Evolutionary conservation across 2,113 vertebrate species (phyloP).

Genomic region (Oryzias celebensis): DNA sequence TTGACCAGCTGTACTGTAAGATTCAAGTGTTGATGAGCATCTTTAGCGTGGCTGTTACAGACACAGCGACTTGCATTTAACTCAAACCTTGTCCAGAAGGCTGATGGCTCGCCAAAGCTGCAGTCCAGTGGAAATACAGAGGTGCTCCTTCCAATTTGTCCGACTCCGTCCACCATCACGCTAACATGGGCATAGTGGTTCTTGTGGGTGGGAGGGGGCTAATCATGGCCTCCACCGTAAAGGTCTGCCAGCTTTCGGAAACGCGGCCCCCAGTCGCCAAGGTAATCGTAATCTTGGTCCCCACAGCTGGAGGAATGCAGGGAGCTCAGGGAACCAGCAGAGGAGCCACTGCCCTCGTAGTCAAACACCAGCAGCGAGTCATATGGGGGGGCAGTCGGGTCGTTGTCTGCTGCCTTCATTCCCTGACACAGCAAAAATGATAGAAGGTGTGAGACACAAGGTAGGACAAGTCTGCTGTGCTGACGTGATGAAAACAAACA

Average conservation of each 20-base stretch:
- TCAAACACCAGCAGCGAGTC: constrained; percentile 69
- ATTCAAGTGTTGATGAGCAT: constrained; percentile 99
- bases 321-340: constrained; percentile 94
- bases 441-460: background rate
- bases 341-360: constrained; percentile 96
- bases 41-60: constrained; percentile 74
- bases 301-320: constrained; percentile 93
- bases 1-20: constrained; percentile 99
- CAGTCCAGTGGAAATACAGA: constrained; percentile 81
- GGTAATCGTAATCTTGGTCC: constrained; percentile 98
- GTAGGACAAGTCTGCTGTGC: background rate
- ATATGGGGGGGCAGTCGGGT: constrained; percentile 94
- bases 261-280: constrained; percentile 96
- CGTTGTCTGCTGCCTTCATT: constrained; percentile 94
- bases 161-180: constrained; percentile 12
- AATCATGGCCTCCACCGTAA: constrained; percentile 94
- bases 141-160: constrained; percentile 50
- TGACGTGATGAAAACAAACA: background rate
- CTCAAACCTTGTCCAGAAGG: constrained; percentile 37
- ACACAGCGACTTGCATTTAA: constrained; percentile 3
- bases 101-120: constrained; percentile 31
- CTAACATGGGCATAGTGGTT: constrained; percentile 1
- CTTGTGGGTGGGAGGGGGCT: constrained; percentile 20
- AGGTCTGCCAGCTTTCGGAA: constrained; percentile 98
- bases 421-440: constrained; percentile 75